These are phyloP conservation scores for Porites rus DNA, from an alignment of 92 coral and sea anemone species.

Conservation along the genomic window DNA sequence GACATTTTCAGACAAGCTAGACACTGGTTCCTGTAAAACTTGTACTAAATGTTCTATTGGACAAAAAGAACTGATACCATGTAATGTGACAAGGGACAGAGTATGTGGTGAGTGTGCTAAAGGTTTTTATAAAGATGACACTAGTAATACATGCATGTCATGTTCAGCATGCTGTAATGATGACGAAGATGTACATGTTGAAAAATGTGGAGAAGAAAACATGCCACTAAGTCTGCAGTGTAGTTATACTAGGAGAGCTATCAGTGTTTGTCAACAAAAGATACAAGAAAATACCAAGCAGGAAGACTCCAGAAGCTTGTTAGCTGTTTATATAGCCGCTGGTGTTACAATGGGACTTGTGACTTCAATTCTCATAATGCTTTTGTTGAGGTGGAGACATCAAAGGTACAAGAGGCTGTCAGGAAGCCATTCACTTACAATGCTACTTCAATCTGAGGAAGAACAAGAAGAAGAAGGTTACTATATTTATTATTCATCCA, in stretches of 20 bases:
- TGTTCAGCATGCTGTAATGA: conserved; percentile 86
- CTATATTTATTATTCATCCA: too few species aligned
- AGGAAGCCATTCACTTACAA: neutral
- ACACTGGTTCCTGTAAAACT: conserved; percentile 46
- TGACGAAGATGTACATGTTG: conserved; percentile 38
- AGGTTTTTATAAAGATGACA: conserved; percentile 52
- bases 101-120: conserved; percentile 65
- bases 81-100: conserved; percentile 65
- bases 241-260: conserved; percentile 45
- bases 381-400: neutral
- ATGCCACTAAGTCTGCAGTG: conserved; percentile 74
- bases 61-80: conserved; percentile 57
- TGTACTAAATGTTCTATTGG: conserved; percentile 70
- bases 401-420: neutral
- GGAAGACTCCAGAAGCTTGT: neutral
- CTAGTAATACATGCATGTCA: conserved; percentile 43
- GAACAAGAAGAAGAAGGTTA: neutral
- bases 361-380: neutral
- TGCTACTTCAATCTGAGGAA: neutral
- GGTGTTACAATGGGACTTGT: neutral
- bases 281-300: neutral
- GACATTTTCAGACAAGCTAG: conserved; percentile 56
- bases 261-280: conserved; percentile 40
- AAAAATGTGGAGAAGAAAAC: conserved; percentile 68
- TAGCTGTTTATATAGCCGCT: neutral